These are phyloP conservation scores for Lontra canadensis DNA, from an alignment of 2,113 vertebrate genomes.

Conservation along the genomic window DNA sequence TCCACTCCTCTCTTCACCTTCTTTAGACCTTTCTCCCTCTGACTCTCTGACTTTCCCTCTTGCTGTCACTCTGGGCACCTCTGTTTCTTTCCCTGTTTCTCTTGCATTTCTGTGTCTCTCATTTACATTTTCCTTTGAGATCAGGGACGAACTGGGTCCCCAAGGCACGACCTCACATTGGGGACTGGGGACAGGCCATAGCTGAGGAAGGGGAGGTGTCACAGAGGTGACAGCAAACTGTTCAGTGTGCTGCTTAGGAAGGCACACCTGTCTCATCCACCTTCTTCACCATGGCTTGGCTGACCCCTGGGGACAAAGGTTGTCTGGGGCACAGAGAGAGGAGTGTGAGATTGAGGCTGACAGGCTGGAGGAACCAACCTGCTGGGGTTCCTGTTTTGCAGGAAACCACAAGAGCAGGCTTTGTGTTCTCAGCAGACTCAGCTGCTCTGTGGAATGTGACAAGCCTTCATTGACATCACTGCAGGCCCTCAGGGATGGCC, in stretches of 20 bases:
- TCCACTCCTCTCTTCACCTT: background rate
- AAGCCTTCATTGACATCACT: background rate
- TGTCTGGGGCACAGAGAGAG: background rate
- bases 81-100: background rate
- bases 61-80: background rate
- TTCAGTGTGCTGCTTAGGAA: background rate
- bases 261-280: background rate
- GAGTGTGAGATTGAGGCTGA: background rate
- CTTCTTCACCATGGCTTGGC: rapidly evolving
- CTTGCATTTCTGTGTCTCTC: background rate
- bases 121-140: background rate
- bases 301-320: background rate
- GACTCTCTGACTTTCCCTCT: background rate
- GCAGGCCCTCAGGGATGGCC: rapidly evolving
- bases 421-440: background rate
- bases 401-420: background rate
- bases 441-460: background rate
- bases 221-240: background rate
- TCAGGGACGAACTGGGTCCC: background rate
- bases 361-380: background rate
- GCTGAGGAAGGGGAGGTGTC: background rate
- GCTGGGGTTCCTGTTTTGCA: background rate
- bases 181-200: no score
- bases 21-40: background rate
- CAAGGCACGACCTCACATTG: background rate